Evolutionary conservation across 2,113 vertebrate genomes (phyloP).

Genomic region (Apistogramma diplotaenia): DNA sequence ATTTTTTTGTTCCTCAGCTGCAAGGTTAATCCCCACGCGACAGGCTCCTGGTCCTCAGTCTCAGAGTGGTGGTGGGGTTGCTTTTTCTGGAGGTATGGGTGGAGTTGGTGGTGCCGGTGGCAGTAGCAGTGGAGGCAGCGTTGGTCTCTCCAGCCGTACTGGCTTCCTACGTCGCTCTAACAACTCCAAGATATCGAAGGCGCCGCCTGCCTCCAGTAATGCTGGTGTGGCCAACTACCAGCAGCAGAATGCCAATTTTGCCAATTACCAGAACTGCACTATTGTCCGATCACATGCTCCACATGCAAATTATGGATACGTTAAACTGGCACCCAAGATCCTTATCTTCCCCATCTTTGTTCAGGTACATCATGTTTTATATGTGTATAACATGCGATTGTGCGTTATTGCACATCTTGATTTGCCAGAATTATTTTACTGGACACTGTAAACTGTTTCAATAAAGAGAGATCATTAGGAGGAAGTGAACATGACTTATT

Average conservation of each 20-base stretch:
- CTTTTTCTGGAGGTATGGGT: conserved; percentile 24
- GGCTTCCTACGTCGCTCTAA: conserved; percentile 81
- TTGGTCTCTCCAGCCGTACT: conserved; percentile 69
- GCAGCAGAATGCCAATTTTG: conserved; percentile 79
- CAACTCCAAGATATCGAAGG: conserved; percentile 72
- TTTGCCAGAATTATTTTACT: background rate
- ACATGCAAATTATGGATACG: conserved; percentile 85
- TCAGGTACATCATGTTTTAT: conserved; percentile 75
- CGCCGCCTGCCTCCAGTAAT: conserved; percentile 62
- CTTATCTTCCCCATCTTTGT: conserved; percentile 95
- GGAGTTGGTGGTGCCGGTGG: conserved; percentile 7
- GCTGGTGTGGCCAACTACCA: conserved; percentile 43
- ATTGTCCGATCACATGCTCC: conserved; percentile 83
- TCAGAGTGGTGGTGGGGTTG: conserved; percentile 29
- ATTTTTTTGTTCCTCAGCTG: conserved; percentile 28
- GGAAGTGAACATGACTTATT: no score
- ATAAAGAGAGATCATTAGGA: no score
- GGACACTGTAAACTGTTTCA: background rate
- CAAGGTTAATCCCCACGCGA: conserved; percentile 65
- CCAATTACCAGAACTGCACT: conserved; percentile 91
- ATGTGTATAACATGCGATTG: background rate
- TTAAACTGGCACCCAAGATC: conserved; percentile 89
- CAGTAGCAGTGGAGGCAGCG: background rate
- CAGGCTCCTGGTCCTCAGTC: conserved; percentile 53
- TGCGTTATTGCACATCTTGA: background rate